Conservation (phyloP, 1,140 invertebrate genomes). For the Myzus persicae region DNA sequence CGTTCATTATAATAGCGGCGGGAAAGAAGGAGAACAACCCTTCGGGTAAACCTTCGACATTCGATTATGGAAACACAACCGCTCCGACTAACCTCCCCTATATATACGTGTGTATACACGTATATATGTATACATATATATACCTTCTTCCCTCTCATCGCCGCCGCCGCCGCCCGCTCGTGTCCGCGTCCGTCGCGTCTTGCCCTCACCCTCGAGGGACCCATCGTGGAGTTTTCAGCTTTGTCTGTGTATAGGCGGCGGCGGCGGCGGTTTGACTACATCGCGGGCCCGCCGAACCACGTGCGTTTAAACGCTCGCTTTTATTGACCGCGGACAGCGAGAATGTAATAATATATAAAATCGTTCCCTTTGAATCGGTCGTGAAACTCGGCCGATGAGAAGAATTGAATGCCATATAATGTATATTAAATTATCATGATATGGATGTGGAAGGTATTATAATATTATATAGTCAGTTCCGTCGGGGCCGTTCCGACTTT, state of each 20-base stretch:
- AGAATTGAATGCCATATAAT: background rate
- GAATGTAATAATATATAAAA: constrained; percentile 12
- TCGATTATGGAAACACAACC: constrained; percentile 56
- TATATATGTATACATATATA: too few species aligned
- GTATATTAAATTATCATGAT: too few species aligned
- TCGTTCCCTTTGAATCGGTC: background rate
- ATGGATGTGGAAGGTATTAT: background rate
- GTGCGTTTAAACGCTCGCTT: constrained; percentile 52
- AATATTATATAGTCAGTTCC: background rate
- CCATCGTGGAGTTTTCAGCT: background rate
- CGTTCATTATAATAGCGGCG: constrained; percentile 55
- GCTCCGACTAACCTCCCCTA: background rate
- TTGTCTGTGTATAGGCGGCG: background rate
- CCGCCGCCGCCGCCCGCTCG: background rate
- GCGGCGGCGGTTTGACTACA: background rate
- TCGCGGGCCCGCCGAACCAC: background rate
- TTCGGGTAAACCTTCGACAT: constrained; percentile 57
- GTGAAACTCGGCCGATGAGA: background rate
- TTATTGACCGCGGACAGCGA: constrained; percentile 31
- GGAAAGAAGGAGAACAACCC: constrained; percentile 40
- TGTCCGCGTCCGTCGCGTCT: background rate
- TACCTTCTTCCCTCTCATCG: background rate
- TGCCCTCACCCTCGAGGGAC: background rate
- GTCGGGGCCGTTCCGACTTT: background rate
- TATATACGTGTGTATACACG: background rate